phyloP scores from a whole-genome alignment of 2,888 invertebrate species.

The Agonopterix alstromeriana region DNA sequence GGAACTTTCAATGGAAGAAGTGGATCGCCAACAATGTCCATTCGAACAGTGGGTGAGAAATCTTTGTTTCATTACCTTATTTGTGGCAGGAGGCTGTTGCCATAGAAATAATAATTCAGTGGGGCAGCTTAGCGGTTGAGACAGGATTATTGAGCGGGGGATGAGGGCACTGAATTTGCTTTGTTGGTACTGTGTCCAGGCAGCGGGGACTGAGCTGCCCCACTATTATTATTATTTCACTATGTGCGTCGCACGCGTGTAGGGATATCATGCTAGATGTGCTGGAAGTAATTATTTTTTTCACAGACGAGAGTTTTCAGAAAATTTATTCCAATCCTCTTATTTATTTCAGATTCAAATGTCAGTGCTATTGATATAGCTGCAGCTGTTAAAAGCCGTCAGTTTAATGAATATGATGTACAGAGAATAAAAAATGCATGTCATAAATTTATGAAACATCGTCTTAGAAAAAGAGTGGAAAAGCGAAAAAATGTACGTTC shows the following conservation, averaged over 20 bases:
- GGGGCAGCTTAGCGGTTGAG: no score
- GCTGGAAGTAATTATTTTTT: no score
- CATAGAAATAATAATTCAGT: no score
- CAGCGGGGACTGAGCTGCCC: no score
- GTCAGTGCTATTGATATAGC: conserved; percentile 46
- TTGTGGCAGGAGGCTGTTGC: no score
- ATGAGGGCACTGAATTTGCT: no score
- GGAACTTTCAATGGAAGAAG: conserved; percentile 35
- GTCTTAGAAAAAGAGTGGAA: conserved; percentile 32
- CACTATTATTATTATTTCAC: no score
- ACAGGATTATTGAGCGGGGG: no score
- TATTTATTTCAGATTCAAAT: conserved; percentile 41
- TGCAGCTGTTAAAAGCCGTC: conserved; percentile 34
- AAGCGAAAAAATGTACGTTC: conserved; percentile 37
- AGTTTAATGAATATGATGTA: conserved; percentile 43
- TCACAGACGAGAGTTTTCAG: not conserved
- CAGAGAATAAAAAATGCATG: conserved; percentile 40
- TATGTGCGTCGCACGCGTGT: no score
- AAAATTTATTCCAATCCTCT: not conserved
- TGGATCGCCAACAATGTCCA: conserved; percentile 49
- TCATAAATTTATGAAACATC: conserved; percentile 31
- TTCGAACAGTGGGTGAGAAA: conserved; percentile 44
- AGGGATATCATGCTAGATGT: no score
- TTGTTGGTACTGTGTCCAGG: no score
- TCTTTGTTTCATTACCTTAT: not conserved